Percentiles rank a stretch among this genome's conserved stretches.
Conservation (phyloP, 2,797 vertebrate species). For the Rachycentron canadum region DNA sequence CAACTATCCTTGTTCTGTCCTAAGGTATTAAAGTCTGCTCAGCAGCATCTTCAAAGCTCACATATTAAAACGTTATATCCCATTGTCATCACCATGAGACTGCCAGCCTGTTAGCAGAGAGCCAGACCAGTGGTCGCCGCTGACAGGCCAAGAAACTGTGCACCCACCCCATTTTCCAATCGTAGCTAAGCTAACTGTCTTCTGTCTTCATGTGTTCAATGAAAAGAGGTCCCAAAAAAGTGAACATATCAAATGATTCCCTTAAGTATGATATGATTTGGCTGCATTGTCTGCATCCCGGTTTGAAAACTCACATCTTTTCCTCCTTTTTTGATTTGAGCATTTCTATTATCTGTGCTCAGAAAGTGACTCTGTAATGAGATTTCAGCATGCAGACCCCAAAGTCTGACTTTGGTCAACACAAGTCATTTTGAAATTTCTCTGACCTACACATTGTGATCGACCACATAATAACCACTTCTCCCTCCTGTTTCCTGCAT, state of each 20-base stretch:
- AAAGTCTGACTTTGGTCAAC: slow-evolving; percentile 54
- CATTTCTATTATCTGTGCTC: slow-evolving; percentile 19
- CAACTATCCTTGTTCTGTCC: not conserved
- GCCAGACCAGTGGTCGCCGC: too few species aligned
- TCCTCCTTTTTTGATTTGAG: slow-evolving; percentile 6
- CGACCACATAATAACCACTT: slow-evolving; percentile 69
- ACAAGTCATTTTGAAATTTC: slow-evolving; percentile 60
- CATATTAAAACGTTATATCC: not conserved
- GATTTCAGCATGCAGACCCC: slow-evolving; percentile 56
- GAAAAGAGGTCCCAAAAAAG: not conserved
- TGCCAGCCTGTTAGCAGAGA: too few species aligned
- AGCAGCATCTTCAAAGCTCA: not conserved
- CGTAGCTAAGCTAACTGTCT: not conserved
- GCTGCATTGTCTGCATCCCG: not conserved
- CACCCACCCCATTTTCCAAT: not conserved
- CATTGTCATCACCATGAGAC: not conserved
- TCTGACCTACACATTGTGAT: slow-evolving; percentile 65
- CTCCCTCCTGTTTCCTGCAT: slow-evolving; percentile 65
- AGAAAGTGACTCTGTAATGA: slow-evolving; percentile 54
- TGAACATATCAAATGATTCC: not conserved
- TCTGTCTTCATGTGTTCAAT: not conserved
- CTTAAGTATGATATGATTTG: not conserved
- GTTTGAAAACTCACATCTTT: not conserved
- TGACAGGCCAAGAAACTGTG: not conserved
- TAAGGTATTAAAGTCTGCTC: not conserved